These are phyloP conservation scores for Phyllopteryx taeniolatus DNA, from an alignment of 2,113 vertebrate genomes.

Conservation along the genomic window DNA sequence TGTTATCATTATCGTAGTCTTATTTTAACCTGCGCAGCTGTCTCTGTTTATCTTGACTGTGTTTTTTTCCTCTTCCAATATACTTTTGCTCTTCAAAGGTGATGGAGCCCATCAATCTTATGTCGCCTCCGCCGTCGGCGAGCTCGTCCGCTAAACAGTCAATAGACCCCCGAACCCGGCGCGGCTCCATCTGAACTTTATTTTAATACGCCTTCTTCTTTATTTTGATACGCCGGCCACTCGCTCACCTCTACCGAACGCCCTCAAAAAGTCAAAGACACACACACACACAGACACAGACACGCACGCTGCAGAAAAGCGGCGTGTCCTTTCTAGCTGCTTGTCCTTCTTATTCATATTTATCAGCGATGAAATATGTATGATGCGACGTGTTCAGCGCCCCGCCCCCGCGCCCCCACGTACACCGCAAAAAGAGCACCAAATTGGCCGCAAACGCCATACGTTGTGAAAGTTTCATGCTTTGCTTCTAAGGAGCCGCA, in stretches of 20 bases:
- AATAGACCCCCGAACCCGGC: background rate
- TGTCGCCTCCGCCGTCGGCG: background rate
- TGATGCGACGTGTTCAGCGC: constrained; percentile 37
- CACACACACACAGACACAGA: constrained; percentile 11
- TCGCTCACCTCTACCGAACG: constrained; percentile 14
- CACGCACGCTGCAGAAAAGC: constrained; percentile 5
- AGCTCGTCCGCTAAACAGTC: background rate
- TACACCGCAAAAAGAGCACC: constrained; percentile 5
- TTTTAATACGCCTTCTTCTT: constrained; percentile 8
- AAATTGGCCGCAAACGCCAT: constrained; percentile 11
- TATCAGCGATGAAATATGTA: constrained; percentile 53
- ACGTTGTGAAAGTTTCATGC: constrained; percentile 57
- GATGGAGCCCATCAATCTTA: background rate
- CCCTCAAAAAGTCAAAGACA: constrained; percentile 30
- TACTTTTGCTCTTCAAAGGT: background rate
- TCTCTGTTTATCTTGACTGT: background rate
- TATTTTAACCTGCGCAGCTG: background rate
- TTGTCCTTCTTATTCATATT: constrained; percentile 55
- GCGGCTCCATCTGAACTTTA: constrained; percentile 27
- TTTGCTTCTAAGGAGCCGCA: constrained; percentile 33
- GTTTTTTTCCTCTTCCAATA: background rate
- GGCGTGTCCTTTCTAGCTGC: constrained; percentile 26
- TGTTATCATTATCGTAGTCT: background rate
- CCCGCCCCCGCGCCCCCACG: constrained; percentile 1
- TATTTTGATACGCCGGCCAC: background rate